Evolutionary conservation across 2,113 vertebrate genomes (phyloP), one percentile per base, ranked within the genome.

Genomic region (Trogon surrucura): DNA sequence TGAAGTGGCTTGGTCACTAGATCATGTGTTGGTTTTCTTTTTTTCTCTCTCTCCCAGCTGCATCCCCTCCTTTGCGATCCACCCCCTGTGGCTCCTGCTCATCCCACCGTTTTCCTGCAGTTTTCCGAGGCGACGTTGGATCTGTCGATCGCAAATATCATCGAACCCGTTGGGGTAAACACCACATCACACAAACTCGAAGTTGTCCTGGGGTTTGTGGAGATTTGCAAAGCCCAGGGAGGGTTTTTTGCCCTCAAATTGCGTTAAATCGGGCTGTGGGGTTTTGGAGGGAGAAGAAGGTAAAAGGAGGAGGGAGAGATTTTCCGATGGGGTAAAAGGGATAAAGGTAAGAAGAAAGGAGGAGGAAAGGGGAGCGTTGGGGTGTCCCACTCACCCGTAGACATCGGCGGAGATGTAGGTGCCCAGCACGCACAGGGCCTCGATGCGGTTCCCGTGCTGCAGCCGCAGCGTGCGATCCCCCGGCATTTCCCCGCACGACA

Each of bases 401-500:
- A 97, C 72, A 4, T 98, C 95, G 2, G 93, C 92, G 58, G 93
- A 93, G 90, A 98, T 73, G 14, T 3, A 58, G 51, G 96, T 96
- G 83, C 97, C 97, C 91, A 98, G 91, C 92, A 98, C 97, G 11
- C 97, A 98, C 48, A 98, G 91, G 18, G 97, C 97, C 92, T 98
- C 96, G 22, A 98, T 97, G 89, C 98, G 97, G 95, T 95, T 96
- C 23, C 98, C 98, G 18, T 95, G 96, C 65, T 97, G 98, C 74
- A 98, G 97, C 41, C 98, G 96, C 32, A 98, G 97, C 0, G 97
- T 98, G 82, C 98, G 97, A 8, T 95, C 95, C 38, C 72, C 66
- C 6, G 74, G 88, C 98, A 98, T 98, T 86, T 22, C 50, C 34
- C 23, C 11, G 3, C 27, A 3, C 58, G 54, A 36, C 77, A 47